A percentile compares a stretch with the other conserved stretches of the same genome.
phyloP scores from a whole-genome alignment of 2,797 vertebrate genomes.

The Borostomias antarcticus region DNA sequence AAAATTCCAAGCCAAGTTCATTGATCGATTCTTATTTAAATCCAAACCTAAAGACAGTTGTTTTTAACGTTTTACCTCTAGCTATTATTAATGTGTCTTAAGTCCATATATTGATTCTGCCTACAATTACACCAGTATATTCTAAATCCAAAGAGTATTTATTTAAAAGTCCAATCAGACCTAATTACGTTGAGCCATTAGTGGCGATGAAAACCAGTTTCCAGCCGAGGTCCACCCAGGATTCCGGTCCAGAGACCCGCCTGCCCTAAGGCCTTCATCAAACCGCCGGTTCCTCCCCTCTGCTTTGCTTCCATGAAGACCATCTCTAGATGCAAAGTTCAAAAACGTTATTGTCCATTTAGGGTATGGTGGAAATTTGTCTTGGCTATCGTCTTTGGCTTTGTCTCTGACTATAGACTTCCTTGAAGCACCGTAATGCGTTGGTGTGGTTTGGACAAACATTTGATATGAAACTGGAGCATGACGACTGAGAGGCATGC shows the following conservation, averaged over 20 bases:
- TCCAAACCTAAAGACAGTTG: conserved; percentile 41
- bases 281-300: conserved; percentile 56
- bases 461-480: conserved; percentile 78
- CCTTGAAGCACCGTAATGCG: conserved; percentile 69
- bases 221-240: conserved; percentile 58
- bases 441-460: conserved; percentile 81
- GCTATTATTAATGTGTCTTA: conserved; percentile 57
- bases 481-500: conserved; percentile 75
- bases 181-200: conserved; percentile 73
- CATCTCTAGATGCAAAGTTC: conserved; percentile 59
- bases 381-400: conserved; percentile 73
- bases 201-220: conserved; percentile 71
- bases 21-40: conserved; percentile 54
- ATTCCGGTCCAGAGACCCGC: conserved; percentile 54
- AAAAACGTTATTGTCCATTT: conserved; percentile 62
- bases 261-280: conserved; percentile 56
- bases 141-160: conserved; percentile 69
- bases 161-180: conserved; percentile 71
- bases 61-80: conserved; percentile 41
- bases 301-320: conserved; percentile 39
- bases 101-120: conserved; percentile 65
- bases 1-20: conserved; percentile 57
- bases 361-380: conserved; percentile 63
- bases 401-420: conserved; percentile 61
- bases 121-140: conserved; percentile 66